phyloP scores from a whole-genome alignment of 2,888 invertebrate species.

The Stenotaenia linearis region DNA sequence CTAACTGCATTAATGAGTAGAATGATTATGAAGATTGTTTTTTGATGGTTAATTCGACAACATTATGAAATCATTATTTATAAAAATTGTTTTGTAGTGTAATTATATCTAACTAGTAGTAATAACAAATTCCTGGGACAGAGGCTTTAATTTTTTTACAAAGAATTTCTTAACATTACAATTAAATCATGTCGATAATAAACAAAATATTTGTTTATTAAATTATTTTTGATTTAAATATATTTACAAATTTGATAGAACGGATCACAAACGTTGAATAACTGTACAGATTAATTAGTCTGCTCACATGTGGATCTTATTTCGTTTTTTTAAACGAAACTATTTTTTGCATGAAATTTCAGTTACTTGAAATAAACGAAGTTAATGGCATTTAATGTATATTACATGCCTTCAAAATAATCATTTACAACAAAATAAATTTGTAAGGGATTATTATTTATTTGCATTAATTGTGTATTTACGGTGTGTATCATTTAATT shows the following conservation, averaged over 20 bases:
- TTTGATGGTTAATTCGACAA: too few relatives aligned
- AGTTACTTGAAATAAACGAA: neutral
- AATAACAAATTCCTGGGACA: too few relatives aligned
- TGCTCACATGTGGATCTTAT: neutral
- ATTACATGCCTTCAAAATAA: neutral
- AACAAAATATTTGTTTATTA: neutral
- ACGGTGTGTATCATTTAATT: neutral
- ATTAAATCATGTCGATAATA: too few relatives aligned
- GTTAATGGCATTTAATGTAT: neutral
- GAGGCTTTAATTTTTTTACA: too few relatives aligned
- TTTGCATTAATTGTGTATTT: neutral
- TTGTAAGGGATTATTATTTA: neutral
- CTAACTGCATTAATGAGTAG: too few relatives aligned
- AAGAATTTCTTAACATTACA: too few relatives aligned
- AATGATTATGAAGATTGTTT: too few relatives aligned
- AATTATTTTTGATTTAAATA: neutral
- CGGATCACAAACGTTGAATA: neutral
- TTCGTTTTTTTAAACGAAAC: too few relatives aligned
- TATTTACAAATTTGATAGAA: neutral
- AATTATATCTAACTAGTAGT: too few relatives aligned
- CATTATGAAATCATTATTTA: too few relatives aligned
- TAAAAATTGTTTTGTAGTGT: too few relatives aligned
- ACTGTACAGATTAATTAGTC: neutral
- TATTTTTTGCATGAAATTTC: neutral
- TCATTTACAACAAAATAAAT: neutral